These are phyloP conservation scores for Psococerastis gibbosa DNA, from an alignment of 2,888 invertebrate genomes.

Conservation along the genomic window DNA sequence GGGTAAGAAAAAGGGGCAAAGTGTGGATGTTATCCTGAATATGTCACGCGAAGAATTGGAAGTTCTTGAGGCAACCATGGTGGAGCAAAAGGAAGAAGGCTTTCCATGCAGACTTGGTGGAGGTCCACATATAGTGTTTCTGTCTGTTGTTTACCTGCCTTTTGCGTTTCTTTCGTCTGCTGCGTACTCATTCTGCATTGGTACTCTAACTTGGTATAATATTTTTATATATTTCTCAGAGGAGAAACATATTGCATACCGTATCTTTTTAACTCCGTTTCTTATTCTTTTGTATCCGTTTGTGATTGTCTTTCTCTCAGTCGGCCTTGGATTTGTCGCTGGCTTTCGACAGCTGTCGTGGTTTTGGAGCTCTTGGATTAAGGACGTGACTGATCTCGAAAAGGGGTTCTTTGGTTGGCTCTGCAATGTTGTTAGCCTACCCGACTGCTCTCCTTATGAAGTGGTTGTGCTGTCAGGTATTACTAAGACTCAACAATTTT, in stretches of 20 bases:
- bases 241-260: constrained; percentile 40
- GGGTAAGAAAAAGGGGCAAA: constrained; percentile 50
- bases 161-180: constrained; percentile 42
- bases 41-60: constrained; percentile 51
- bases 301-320: constrained; percentile 41
- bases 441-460: constrained; percentile 58
- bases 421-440: constrained; percentile 41
- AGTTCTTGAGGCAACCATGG: constrained; percentile 42
- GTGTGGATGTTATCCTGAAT: constrained; percentile 49
- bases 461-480: constrained; percentile 41
- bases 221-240: constrained; percentile 49
- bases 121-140: constrained; percentile 44
- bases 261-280: constrained; percentile 42
- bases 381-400: constrained; percentile 51
- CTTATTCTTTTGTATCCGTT: constrained; percentile 50
- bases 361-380: constrained; percentile 45
- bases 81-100: constrained; percentile 36
- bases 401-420: constrained; percentile 66
- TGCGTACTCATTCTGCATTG: constrained; percentile 51
- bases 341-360: constrained; percentile 48
- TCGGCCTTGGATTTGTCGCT: constrained; percentile 46
- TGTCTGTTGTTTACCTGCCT: constrained; percentile 44
- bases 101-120: constrained; percentile 32
- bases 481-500: no score
- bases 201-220: constrained; percentile 59